Evolutionary conservation across 1,140 invertebrate genomes (phyloP).

Genomic region (Steinernema khuongi): DNA sequence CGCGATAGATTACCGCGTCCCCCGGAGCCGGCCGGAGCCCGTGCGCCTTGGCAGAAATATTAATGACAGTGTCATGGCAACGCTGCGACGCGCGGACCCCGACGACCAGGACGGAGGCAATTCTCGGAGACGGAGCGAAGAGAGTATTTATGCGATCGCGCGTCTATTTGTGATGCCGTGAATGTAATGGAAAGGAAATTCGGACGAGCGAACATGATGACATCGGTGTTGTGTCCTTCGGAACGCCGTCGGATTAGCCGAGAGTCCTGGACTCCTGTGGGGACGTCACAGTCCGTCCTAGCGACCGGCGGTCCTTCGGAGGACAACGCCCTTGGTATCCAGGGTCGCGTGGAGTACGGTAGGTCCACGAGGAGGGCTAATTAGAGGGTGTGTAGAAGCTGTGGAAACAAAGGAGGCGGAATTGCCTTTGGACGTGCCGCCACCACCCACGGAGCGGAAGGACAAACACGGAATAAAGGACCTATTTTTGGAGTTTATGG

Average conservation of each 20-base stretch:
- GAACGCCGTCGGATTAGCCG: background rate
- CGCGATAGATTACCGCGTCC: background rate
- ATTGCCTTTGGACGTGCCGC: too few relatives aligned
- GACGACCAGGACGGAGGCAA: background rate
- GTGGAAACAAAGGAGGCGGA: too few relatives aligned
- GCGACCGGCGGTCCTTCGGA: background rate
- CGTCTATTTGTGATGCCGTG: background rate
- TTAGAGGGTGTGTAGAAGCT: too few relatives aligned
- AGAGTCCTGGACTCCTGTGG: background rate
- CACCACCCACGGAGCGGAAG: too few relatives aligned
- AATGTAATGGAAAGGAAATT: background rate
- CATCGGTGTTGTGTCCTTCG: background rate
- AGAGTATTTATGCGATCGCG: too few relatives aligned
- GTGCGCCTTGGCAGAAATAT: conserved; percentile 5
- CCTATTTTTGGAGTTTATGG: too few relatives aligned
- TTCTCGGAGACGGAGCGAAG: too few relatives aligned
- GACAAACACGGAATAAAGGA: too few relatives aligned
- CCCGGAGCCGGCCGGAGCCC: background rate
- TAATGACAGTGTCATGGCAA: conserved; percentile 13
- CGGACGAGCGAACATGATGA: background rate
- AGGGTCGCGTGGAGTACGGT: too few relatives aligned
- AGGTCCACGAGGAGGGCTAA: too few relatives aligned
- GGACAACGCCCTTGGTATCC: background rate
- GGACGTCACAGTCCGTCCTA: background rate
- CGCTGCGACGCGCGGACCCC: background rate